Conservation (phyloP, 2,888 invertebrate genomes). For the Acronicta aceris region DNA sequence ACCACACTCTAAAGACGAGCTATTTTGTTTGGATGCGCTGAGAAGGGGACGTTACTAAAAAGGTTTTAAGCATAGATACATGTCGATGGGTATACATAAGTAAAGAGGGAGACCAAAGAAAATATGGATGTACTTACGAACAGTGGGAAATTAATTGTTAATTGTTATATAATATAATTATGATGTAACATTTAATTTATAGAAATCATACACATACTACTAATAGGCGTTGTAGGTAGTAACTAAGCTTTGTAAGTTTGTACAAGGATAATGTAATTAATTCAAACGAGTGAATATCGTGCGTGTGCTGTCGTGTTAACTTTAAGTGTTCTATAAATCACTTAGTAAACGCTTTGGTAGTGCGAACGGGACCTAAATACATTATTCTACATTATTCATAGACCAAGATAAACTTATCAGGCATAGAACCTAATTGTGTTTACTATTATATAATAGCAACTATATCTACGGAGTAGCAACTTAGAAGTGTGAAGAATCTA, state of each 20-base stretch:
- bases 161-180: too few species aligned
- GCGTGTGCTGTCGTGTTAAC: conserved; percentile 22
- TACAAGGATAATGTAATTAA: conserved; percentile 36
- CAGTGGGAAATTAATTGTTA: too few species aligned
- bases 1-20: too few species aligned
- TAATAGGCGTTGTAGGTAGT: conserved; percentile 3
- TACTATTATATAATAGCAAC: conserved; percentile 16
- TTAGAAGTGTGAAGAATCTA: not conserved
- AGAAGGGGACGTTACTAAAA: too few species aligned
- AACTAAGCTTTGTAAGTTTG: conserved; percentile 15
- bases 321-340: conserved; percentile 48
- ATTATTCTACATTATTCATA: conserved; percentile 29
- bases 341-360: conserved; percentile 34
- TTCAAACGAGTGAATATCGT: conserved; percentile 28
- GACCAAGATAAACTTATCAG: conserved; percentile 39
- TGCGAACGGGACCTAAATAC: conserved; percentile 18
- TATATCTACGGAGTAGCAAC: not conserved
- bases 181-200: not conserved
- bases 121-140: too few species aligned
- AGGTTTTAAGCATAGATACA: too few species aligned
- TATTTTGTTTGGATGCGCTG: too few species aligned
- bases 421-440: conserved; percentile 31
- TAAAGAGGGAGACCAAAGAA: too few species aligned
- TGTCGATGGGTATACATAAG: too few species aligned
- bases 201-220: not conserved